Conservation (phyloP, 2,888 invertebrate genomes). For the Drosophila limbata region DNA sequence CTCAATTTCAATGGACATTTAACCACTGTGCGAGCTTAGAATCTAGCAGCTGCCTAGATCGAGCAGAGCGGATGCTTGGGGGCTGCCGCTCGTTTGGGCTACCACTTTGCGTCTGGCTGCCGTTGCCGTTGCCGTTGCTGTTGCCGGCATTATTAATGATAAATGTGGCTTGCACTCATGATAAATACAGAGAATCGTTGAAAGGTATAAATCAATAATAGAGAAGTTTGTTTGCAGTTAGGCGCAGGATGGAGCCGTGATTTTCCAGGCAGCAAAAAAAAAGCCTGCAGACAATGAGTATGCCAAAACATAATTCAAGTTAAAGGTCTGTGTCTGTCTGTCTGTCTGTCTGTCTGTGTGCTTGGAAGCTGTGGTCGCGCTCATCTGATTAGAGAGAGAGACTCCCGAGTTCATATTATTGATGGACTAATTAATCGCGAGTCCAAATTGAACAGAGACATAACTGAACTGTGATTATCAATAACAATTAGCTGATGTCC, state of each 20-base stretch:
- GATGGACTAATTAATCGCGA: slow-evolving; percentile 77
- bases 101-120: slow-evolving; percentile 70
- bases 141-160: slow-evolving; percentile 83
- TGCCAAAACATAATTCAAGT: slow-evolving; percentile 80
- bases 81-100: slow-evolving; percentile 70
- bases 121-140: slow-evolving; percentile 36
- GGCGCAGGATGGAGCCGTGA: slow-evolving; percentile 72
- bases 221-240: slow-evolving; percentile 82
- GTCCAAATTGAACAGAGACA: slow-evolving; percentile 58
- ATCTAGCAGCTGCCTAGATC: slow-evolving; percentile 66
- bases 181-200: slow-evolving; percentile 86
- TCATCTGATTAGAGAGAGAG: slow-evolving; percentile 69
- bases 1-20: not conserved
- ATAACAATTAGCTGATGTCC: slow-evolving; percentile 79
- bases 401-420: slow-evolving; percentile 34
- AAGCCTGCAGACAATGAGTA: slow-evolving; percentile 75
- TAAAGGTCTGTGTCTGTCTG: slow-evolving; percentile 50
- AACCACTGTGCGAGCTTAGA: slow-evolving; percentile 61
- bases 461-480: slow-evolving; percentile 73
- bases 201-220: slow-evolving; percentile 85
- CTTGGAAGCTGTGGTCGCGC: slow-evolving; percentile 62
- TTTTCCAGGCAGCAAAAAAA: slow-evolving; percentile 40
- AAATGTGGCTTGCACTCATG: slow-evolving; percentile 85
- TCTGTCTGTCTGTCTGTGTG: slow-evolving; percentile 7
- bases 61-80: slow-evolving; percentile 60